A percentile compares a stretch with the other conserved stretches of the same genome.
Conservation (phyloP, 2,113 vertebrate genomes). For the Mormyrus iriodes region DNA sequence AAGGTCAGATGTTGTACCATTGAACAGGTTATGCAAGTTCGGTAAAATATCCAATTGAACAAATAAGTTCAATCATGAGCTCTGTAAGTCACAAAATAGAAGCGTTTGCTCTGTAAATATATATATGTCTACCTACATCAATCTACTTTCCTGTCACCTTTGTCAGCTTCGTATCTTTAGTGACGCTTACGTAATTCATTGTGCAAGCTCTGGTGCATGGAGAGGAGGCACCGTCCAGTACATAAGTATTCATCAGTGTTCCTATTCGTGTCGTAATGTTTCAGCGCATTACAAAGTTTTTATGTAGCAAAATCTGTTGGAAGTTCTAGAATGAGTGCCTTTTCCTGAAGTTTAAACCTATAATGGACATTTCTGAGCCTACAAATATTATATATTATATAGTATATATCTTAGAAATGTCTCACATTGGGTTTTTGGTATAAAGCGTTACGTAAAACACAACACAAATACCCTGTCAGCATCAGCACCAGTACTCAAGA, state of each 20-base stretch:
- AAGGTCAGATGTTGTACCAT: background rate
- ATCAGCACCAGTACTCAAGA: background rate
- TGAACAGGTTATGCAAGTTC: background rate
- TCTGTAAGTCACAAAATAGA: background rate
- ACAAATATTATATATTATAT: too few species aligned
- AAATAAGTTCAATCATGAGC: too few species aligned
- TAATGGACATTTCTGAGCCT: background rate
- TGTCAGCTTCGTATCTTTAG: background rate
- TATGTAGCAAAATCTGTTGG: background rate
- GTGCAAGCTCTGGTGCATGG: background rate
- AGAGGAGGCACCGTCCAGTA: background rate
- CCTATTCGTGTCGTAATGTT: background rate
- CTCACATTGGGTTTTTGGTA: background rate
- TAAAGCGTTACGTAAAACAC: background rate
- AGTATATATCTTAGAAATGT: background rate
- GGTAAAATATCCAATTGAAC: background rate
- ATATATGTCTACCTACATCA: background rate
- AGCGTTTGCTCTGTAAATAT: background rate
- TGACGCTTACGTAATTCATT: background rate
- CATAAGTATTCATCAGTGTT: background rate
- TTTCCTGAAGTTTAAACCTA: background rate
- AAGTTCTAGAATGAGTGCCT: background rate
- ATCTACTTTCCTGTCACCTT: background rate
- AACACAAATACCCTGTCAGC: background rate
- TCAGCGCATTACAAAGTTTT: background rate